phyloP scores from a whole-genome alignment of 2,888 invertebrate genomes.

The Beris morrisii region DNA sequence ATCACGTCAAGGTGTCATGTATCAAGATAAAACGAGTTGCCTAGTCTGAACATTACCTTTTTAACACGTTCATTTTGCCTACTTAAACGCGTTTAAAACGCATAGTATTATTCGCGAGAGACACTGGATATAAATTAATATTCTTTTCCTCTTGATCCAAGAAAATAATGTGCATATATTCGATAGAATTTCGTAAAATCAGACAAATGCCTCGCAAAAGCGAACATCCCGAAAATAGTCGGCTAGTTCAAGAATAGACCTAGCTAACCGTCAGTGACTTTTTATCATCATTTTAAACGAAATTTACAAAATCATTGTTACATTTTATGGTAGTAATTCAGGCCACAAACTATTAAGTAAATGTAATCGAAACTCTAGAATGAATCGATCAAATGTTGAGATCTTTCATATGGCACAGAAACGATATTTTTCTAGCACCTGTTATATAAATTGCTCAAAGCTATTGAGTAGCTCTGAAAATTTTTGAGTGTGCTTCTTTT shows the following conservation, averaged over 20 bases:
- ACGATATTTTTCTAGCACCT: constrained; percentile 63
- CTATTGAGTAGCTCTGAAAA: constrained; percentile 67
- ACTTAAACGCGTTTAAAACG: too few species aligned
- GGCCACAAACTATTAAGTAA: neutral
- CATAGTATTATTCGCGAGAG: too few species aligned
- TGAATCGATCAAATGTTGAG: constrained; percentile 55
- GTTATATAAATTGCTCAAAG: constrained; percentile 94
- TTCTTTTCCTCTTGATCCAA: too few species aligned
- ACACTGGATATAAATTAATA: too few species aligned
- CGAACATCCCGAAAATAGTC: constrained; percentile 48
- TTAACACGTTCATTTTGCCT: too few species aligned
- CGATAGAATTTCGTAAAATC: constrained; percentile 40
- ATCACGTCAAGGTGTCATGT: too few species aligned
- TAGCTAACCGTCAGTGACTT: constrained; percentile 50
- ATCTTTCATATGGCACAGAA: constrained; percentile 52
- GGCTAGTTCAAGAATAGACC: constrained; percentile 51
- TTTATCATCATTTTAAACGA: constrained; percentile 48
- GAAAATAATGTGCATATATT: too few species aligned
- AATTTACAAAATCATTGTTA: neutral
- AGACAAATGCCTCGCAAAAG: constrained; percentile 56
- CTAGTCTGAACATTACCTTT: too few species aligned
- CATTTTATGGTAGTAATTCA: neutral
- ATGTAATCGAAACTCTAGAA: constrained; percentile 30
- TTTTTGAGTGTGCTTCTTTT: too few species aligned
- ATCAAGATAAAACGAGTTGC: too few species aligned